Conservation (phyloP, 2,797 vertebrate species). For the Pangasius sanitwongsei region DNA sequence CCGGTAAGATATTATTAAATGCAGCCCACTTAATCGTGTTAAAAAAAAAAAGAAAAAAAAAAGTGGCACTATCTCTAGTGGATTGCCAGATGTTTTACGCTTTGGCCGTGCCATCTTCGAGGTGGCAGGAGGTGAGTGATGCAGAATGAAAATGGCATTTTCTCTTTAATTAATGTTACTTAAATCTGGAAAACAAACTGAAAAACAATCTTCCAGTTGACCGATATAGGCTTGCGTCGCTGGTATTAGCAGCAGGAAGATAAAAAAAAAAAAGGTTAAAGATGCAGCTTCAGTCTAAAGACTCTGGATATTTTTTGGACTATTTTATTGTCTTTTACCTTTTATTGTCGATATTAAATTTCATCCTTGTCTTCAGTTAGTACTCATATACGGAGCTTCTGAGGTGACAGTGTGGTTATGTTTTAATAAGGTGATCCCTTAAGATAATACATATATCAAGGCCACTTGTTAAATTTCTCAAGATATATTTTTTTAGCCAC, state of each 20-base stretch:
- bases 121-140: slow-evolving; percentile 45
- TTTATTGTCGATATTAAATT: not conserved
- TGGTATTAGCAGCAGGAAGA: not conserved
- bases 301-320: too few relatives aligned
- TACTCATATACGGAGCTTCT: not conserved
- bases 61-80: slow-evolving; percentile 66
- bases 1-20: slow-evolving; percentile 70
- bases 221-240: not conserved
- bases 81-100: slow-evolving; percentile 64
- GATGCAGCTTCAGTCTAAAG: not conserved
- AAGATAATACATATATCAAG: not conserved
- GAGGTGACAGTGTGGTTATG: not conserved
- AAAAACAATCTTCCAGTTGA: not conserved
- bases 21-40: slow-evolving; percentile 71
- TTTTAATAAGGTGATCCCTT: not conserved
- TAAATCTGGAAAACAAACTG: slow-evolving; percentile 55
- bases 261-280: not conserved
- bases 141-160: slow-evolving; percentile 61
- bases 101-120: slow-evolving; percentile 51
- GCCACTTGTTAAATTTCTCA: not conserved
- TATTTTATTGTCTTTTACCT: too few relatives aligned
- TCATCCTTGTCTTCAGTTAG: not conserved
- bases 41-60: slow-evolving; percentile 21
- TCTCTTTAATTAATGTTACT: slow-evolving; percentile 56
- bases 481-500: not conserved